Base-by-base conservation (phyloP, 2,797 vertebrate genomes). In the Arrhamphus sclerolepis region DNA sequence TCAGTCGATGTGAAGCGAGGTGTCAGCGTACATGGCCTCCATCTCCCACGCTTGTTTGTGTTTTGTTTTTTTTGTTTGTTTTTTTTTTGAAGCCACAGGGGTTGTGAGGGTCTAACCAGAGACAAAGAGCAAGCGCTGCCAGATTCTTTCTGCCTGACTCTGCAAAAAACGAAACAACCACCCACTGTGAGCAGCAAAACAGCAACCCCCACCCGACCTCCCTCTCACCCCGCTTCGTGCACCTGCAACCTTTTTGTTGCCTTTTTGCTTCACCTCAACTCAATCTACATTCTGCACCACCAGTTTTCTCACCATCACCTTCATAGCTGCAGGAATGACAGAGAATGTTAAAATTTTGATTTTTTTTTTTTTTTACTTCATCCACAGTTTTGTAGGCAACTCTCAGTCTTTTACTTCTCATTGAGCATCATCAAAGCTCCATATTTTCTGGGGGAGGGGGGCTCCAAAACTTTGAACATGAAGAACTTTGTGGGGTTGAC, bases 381-480 rank as follows among this genome's bases (percentile, higher is more conserved):
- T 40, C 28, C 31, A 26, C 31, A 14, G 17, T 24, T 59, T 66
- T 46, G 21, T 62, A 50, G 66, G 72, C 26, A 56, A 65, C 58
- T 48, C 43, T 31, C 50, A 26, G 20, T 48, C 21, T 75, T 78
- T 52, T 14, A 22, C 49, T 51, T 61, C 10, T 49, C 3, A 11
- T 9, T 78, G 73, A 85, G 56, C 66, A 53, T 56, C 64, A 65
- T 51, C 52, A 39, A 55, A 72, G 75, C 46, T 61, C 64, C 70
- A 55, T 7, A 56, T 54, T 57, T 70, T 9, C 9, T 13, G 9
- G n/a, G n/a, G n/a, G n/a, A n/a, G n/a, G n/a, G n/a, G n/a, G n/a
- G n/a, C n/a, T 40, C 38, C 66, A 64, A 61, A 64, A 62, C 62
- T 75, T 70, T 82, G 31, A 89, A 83, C 56, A 89, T 90, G 82